A percentile compares a stretch with the other conserved stretches of the same genome.
These are phyloP conservation scores for Microtus richardsoni DNA, from an alignment of 2,113 vertebrate genomes.

Conservation along the genomic window DNA sequence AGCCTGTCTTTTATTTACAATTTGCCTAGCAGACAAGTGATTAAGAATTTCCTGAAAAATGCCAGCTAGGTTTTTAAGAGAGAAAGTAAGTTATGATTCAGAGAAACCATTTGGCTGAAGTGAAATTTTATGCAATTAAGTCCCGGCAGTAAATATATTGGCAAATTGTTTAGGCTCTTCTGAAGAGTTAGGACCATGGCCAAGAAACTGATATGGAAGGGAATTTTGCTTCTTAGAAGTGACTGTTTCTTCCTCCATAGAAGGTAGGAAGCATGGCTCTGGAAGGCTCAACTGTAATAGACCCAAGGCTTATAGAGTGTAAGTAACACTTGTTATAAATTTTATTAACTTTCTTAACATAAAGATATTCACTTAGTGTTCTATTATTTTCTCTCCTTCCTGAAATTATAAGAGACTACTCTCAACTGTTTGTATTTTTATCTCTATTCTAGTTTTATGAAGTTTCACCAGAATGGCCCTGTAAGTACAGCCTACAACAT, in stretches of 20 bases:
- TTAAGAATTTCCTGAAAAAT: slow-evolving; percentile 66
- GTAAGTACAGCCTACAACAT: not conserved
- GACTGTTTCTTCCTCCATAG: not conserved
- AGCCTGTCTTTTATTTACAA: slow-evolving; percentile 60
- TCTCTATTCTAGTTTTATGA: not conserved
- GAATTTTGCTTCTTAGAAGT: slow-evolving; percentile 38
- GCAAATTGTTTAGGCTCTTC: slow-evolving; percentile 63
- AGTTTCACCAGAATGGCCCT: not conserved
- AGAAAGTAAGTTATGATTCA: slow-evolving; percentile 53
- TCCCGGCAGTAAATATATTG: slow-evolving; percentile 45
- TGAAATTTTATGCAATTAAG: slow-evolving; percentile 64
- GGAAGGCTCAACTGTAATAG: not conserved
- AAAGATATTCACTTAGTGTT: slow-evolving; percentile 6
- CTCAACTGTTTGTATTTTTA: not conserved
- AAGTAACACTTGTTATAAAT: not conserved
- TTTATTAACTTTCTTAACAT: slow-evolving; percentile 31
- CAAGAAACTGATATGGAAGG: slow-evolving; percentile 49
- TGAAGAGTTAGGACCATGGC: slow-evolving; percentile 26
- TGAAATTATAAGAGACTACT: not conserved
- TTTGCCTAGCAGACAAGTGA: slow-evolving; percentile 54
- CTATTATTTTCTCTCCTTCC: not conserved
- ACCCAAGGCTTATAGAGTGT: not conserved
- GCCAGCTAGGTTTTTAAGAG: slow-evolving; percentile 54
- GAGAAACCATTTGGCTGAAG: slow-evolving; percentile 61
- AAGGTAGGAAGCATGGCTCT: slow-evolving; percentile 22